Base-by-base conservation (phyloP, 1,140 invertebrate species). In the Trissolcus basalis region DNA sequence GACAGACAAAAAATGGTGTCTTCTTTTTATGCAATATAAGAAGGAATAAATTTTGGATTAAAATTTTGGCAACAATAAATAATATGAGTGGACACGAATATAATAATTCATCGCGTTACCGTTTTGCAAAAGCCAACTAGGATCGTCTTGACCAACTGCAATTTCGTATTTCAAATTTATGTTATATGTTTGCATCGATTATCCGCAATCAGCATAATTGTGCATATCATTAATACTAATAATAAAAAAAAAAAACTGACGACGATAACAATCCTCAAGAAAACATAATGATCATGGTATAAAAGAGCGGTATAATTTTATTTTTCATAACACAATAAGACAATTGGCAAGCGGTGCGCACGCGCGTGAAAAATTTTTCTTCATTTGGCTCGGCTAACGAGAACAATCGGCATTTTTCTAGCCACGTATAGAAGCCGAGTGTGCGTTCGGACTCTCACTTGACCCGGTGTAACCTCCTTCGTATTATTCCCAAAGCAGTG, bases 361-460 rank as follows among this genome's bases (percentile, higher is more conserved):
- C 49, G 43, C 51, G 48, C 35, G 49, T 13, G 1, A 44, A 44
- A 39, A 11, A 11, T 6, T 39, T 61, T 63, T 63, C 45, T 55
- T 44, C 43, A 13, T 39, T 39, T 39, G n/a, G 3, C 48, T 9
- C 7, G 11, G 36, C 19, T 59, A 68, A 69, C 56, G 50, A 70
- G 67, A 70, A 70, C 67, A 70, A 55, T 70, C 36, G 67, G n/a
- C 13, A 61, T 70, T 70, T 70, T 70, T 70, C 50, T 55, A 55
- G 19, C 44, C 49, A 10, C n/a, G 53, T 44, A 41, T 27, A 27
- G 19, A 8, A 64, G 16, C 50, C 61, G 36, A 58, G 50, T 10
- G 51, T 71, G 68, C 59, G 68, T 71, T 70, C 47, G 68, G 68
- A 59, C 68, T 71, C 68, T 71, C 68, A 71, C 68, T 71, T 71